Evolutionary conservation across 2,113 vertebrate genomes (phyloP), one percentile per base, ranked within the genome.

Genomic region (Podarcis raffonei): DNA sequence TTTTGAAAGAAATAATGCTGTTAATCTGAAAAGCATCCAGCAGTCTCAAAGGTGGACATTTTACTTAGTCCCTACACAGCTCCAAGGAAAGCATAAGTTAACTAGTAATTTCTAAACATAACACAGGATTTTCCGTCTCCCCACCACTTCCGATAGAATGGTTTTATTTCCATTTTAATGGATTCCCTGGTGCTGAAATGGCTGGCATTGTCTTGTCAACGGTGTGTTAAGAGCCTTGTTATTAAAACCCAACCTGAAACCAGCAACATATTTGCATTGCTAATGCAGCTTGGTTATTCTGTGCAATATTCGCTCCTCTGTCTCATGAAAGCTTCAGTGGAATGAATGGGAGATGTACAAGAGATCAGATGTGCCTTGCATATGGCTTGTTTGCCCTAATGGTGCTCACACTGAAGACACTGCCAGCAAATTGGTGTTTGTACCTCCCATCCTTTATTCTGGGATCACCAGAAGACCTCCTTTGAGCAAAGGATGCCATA

Each of bases 141-240:
- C 65, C 74, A 91, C 92, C 92, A 93, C 93, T 53, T 53, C 89
- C 90, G 90, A 87, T 25, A 89, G 83, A 89, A 91, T 62, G 81
- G 72, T 95, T 91, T 89, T 53, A 53, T 53, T 53, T 53, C 83
- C 90, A 85, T 88, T 94, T 94, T 91, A 89, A 90, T 90, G 85
- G 89, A 65, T 90, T 88, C 82, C 30, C 78, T 0, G 0, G 66
- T 71, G 86, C 18, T 53, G 68, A 84, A 27, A 84, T 23, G 6
- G 30, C 8, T 86, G 75, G 30, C 76, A 86, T 27, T 90, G 42
- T 32, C 83, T 84, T 84, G 42, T 72, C 83, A 84, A 84, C 83
- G 53, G 13, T 53, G 4, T 32, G 27, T 6, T 35, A 53, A 84
- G 18, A 30, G 39, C 15, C 62, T 66, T 69, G 16, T 39, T 72